Percentiles rank a stretch among this genome's conserved stretches.
These are phyloP conservation scores for Platanista minor DNA, from an alignment of 2,113 vertebrate species.

Conservation along the genomic window DNA sequence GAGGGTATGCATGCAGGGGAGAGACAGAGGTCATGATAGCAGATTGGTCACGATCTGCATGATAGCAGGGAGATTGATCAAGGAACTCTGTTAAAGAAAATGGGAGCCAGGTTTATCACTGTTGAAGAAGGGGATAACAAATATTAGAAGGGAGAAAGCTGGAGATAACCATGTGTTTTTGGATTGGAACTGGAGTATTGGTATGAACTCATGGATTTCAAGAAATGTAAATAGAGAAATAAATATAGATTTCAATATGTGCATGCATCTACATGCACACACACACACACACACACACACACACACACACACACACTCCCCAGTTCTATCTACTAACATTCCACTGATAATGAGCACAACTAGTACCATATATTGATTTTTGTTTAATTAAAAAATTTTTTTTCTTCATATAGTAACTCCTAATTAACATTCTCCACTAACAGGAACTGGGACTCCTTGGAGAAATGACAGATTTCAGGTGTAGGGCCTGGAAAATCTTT, in stretches of 20 bases:
- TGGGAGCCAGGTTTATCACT: background rate
- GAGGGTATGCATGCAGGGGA: background rate
- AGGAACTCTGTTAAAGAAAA: background rate
- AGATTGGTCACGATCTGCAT: background rate
- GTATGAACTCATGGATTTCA: background rate
- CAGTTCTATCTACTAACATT: background rate
- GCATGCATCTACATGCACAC: background rate
- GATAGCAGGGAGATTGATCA: background rate
- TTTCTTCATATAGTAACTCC: background rate
- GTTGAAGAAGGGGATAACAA: background rate
- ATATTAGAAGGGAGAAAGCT: background rate
- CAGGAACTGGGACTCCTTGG: background rate
- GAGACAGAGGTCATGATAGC: background rate
- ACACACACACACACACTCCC: background rate
- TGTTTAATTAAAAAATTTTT: too few species aligned
- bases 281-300: background rate
- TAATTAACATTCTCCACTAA: background rate
- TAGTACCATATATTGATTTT: background rate
- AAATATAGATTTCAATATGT: background rate
- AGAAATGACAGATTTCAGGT: slow-evolving; percentile 6
- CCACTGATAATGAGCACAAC: background rate
- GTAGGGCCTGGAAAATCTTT: background rate
- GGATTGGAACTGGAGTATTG: background rate
- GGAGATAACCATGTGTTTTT: background rate
- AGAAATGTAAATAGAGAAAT: background rate